Percentiles rank a stretch among this genome's conserved stretches.
Conservation (phyloP, 1,140 invertebrate genomes). For the Hylyphantes graminicola region DNA sequence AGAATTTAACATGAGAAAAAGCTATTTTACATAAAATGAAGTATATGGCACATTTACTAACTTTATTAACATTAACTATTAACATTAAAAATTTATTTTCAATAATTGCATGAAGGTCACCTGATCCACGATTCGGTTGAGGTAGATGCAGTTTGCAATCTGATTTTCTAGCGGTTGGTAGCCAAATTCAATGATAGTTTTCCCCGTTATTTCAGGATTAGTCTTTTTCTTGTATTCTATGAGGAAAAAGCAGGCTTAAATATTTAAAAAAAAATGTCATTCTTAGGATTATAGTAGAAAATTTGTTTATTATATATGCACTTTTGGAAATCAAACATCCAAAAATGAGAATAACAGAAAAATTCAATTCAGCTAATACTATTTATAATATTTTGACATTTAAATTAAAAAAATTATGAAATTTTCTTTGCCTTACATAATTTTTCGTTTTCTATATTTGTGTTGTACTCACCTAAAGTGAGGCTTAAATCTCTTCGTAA, state of each 20-base stretch:
- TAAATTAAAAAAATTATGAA: not conserved
- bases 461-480: slow-evolving; percentile 69
- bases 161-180: not conserved
- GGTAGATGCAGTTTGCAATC: not conserved
- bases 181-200: slow-evolving; percentile 18
- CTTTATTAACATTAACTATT: not conserved
- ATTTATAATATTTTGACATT: not conserved
- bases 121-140: slow-evolving; percentile 39
- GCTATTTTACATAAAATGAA: not conserved
- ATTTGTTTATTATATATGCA: too few species aligned
- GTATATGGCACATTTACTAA: not conserved
- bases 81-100: not conserved
- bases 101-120: not conserved
- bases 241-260: not conserved
- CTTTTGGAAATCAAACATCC: too few species aligned
- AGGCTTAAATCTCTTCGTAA: slow-evolving; percentile 90
- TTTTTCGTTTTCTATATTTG: not conserved
- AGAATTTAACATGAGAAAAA: not conserved
- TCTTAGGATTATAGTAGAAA: too few species aligned
- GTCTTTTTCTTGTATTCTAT: slow-evolving; percentile 24
- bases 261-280: not conserved
- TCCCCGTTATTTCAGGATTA: slow-evolving; percentile 6
- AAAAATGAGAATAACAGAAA: too few species aligned
- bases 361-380: too few species aligned
- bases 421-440: not conserved